Evolutionary conservation across 2,113 vertebrate species (phyloP), one percentile per base, ranked within the genome.

Genomic region (Gambusia holbrooki): DNA sequence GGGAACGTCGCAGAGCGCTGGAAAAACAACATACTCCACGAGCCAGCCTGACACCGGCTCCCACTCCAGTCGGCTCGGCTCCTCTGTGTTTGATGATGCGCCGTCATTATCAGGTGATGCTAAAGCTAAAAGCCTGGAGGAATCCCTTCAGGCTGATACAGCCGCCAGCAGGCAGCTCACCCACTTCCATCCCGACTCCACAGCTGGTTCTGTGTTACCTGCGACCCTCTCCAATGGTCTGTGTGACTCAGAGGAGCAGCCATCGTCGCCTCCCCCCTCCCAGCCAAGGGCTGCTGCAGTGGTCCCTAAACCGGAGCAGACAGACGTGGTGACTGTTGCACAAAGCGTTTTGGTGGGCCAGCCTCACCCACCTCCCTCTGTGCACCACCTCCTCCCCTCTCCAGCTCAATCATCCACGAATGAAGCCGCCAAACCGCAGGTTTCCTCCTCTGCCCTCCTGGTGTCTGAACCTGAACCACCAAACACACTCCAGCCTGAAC

Each of bases 251-350:
- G 84, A 79, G 35, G 90, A 91, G 71, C 82, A 61, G 66, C 78
- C 79, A 3, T 32, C 85, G 3, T 81, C 88, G 0, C 86, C 58
- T 14, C 80, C 84, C 29, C 73, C 81, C n/a, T 89, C 85, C 45
- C 77, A 78, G 69, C 90, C 94, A 4, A 83, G 70, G 79, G 90
- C 91, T 0, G 89, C 93, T 84, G 84, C 88, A 0, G 83, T 92
- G 71, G 87, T 93, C 64, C 92, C 93, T 2, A 90, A 93, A 54
- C 84, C 85, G 37, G 85, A 65, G 22, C 83, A 82, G 51, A 65
- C 74, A 11, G 90, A 83, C 54, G 45, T 28, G 5, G 65, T 83
- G n/a, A 89, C 84, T 60, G 80, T 90, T 29, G 84, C 84, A 7
- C 82, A 92, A 77, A 80, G 82, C 1, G 79, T 91, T 66, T 76